phyloP scores from a whole-genome alignment of 2,113 vertebrate species.

The Nesoenas mayeri region DNA sequence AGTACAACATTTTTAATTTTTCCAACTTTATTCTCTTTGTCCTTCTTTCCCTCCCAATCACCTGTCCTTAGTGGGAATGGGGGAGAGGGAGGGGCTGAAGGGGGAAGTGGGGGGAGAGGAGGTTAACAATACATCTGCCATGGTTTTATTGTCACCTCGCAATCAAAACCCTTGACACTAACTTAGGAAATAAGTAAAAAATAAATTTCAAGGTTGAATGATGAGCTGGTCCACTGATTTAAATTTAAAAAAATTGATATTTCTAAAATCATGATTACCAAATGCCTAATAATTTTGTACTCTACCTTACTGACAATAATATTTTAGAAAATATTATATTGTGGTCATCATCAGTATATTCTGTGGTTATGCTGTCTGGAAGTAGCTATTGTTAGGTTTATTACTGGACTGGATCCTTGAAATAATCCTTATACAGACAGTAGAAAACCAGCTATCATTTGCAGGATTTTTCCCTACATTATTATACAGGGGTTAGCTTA shows the following conservation, averaged over 20 bases:
- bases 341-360: neutral
- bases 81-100: no score
- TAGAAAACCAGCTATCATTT: neutral
- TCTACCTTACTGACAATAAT: neutral
- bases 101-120: no score
- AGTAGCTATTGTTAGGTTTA: neutral
- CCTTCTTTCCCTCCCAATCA: no score
- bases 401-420: neutral
- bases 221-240: neutral
- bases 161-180: no score
- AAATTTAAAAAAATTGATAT: neutral
- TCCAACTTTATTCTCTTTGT: no score
- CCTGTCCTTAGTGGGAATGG: no score
- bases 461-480: neutral
- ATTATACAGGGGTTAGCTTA: neutral
- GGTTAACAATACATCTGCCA: no score
- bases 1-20: no score
- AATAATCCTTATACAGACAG: neutral
- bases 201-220: neutral
- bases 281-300: neutral
- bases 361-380: neutral
- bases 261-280: neutral
- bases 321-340: neutral
- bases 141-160: no score
- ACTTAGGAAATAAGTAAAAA: neutral